Conservation (phyloP, 2,888 invertebrate genomes). For the Unio delphinus region DNA sequence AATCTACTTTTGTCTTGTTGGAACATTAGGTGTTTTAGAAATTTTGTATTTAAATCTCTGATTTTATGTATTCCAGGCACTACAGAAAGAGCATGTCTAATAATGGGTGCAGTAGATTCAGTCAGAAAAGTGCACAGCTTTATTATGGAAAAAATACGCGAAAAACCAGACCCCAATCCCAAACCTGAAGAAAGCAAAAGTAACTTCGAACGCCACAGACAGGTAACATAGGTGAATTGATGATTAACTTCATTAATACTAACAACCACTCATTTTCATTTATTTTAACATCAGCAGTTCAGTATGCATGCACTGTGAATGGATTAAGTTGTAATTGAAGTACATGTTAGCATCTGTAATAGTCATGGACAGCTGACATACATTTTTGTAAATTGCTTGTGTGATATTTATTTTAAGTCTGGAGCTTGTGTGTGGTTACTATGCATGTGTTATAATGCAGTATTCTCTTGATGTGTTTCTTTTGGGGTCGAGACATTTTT, state of each 20-base stretch:
- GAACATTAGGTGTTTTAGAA: no score
- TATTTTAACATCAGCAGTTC: background rate
- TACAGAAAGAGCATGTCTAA: constrained; percentile 71
- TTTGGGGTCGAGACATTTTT: no score
- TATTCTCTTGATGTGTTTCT: no score
- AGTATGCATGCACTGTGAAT: no score
- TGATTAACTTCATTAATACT: constrained; percentile 1
- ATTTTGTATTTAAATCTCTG: background rate
- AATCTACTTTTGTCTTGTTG: no score
- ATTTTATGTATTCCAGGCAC: constrained; percentile 62
- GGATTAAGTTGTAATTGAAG: no score
- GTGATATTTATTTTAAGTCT: no score
- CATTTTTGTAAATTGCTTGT: no score
- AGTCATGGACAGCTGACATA: no score
- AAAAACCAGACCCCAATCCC: constrained; percentile 70
- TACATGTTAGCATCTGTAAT: no score
- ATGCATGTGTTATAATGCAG: no score
- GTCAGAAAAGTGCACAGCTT: constrained; percentile 69
- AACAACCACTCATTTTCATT: background rate
- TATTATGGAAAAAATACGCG: constrained; percentile 71
- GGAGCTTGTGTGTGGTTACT: no score
- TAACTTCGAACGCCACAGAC: constrained; percentile 70
- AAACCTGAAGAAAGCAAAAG: constrained; percentile 68
- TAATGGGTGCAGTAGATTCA: constrained; percentile 68
- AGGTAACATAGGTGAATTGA: constrained; percentile 58